phyloP scores from a whole-genome alignment of 2,113 vertebrate genomes.

The Etheostoma cragini region DNA sequence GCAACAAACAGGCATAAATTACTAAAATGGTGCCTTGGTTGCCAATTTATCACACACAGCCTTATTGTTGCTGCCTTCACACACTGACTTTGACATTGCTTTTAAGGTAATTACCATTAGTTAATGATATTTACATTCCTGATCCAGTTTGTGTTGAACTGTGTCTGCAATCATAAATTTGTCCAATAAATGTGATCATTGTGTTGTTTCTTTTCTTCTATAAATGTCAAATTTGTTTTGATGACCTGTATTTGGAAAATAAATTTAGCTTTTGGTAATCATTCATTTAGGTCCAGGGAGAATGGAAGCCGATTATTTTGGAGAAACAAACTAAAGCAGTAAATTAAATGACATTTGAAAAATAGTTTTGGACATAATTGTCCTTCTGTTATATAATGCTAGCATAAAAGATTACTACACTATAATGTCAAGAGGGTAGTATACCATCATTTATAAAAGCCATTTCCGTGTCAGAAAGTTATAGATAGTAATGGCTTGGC shows the following conservation, averaged over 20 bases:
- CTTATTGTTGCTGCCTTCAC: slow-evolving; percentile 42
- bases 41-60: slow-evolving; percentile 58
- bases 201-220: slow-evolving; percentile 70
- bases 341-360: background rate
- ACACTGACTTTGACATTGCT: slow-evolving; percentile 10
- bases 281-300: background rate
- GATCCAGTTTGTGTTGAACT: slow-evolving; percentile 44
- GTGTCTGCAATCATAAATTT: slow-evolving; percentile 34
- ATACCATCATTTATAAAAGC: background rate
- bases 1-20: slow-evolving; percentile 71
- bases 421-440: slow-evolving; percentile 6
- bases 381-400: background rate
- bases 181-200: slow-evolving; percentile 74
- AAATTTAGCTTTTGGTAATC: background rate
- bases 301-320: background rate
- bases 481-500: background rate
- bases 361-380: background rate
- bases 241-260: slow-evolving; percentile 1
- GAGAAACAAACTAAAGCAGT: background rate
- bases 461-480: background rate
- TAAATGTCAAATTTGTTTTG: slow-evolving; percentile 21
- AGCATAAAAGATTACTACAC: background rate
- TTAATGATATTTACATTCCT: slow-evolving; percentile 64
- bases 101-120: slow-evolving; percentile 59
- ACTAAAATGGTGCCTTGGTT: slow-evolving; percentile 54